phyloP scores from a whole-genome alignment of 2,888 invertebrate species.

The Carpatolechia fugitivella region DNA sequence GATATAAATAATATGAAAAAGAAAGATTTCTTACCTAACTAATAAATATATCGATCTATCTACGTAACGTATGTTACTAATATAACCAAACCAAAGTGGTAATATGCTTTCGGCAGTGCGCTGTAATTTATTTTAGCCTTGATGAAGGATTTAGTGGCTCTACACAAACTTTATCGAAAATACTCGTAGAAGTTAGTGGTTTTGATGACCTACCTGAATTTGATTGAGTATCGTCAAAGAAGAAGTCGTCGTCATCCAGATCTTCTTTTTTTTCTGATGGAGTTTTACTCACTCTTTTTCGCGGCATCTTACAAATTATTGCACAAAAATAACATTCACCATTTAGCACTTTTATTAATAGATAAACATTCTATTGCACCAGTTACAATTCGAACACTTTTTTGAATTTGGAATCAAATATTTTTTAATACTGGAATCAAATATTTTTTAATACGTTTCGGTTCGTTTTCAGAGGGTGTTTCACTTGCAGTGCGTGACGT shows the following conservation, averaged over 20 bases:
- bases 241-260: constrained; percentile 67
- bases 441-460: not conserved
- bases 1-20: too few relatives aligned
- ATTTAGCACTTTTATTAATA: constrained; percentile 22
- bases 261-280: constrained; percentile 63
- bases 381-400: not conserved
- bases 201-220: constrained; percentile 63
- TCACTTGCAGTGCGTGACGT: constrained; percentile 38
- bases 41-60: too few relatives aligned
- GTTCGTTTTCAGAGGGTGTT: constrained; percentile 17
- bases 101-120: too few relatives aligned
- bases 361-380: not conserved
- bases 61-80: too few relatives aligned
- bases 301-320: constrained; percentile 51
- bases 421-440: not conserved
- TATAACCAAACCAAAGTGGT: too few relatives aligned
- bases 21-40: too few relatives aligned
- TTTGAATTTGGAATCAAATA: not conserved
- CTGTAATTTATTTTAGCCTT: too few relatives aligned
- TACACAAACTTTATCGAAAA: too few relatives aligned
- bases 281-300: constrained; percentile 59
- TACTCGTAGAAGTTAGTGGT: too few relatives aligned
- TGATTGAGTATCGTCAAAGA: constrained; percentile 69
- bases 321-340: constrained; percentile 32
- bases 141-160: too few relatives aligned